phyloP scores from a whole-genome alignment of 2,888 invertebrate genomes.

The Eilema caniola region DNA sequence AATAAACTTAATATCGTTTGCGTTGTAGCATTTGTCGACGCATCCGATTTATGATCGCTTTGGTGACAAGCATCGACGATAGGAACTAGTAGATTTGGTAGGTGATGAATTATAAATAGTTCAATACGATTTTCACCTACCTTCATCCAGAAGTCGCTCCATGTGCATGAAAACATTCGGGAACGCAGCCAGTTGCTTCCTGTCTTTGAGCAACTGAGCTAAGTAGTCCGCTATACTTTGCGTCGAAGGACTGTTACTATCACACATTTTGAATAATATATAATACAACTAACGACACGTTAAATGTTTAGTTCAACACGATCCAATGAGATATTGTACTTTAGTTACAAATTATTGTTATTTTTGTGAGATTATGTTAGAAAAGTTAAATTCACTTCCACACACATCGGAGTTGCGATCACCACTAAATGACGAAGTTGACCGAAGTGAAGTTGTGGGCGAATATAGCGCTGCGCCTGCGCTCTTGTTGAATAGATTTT shows the following conservation, averaged over 20 bases:
- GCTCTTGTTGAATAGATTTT: slow-evolving; percentile 80
- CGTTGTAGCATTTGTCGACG: slow-evolving; percentile 84
- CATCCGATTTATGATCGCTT: slow-evolving; percentile 81
- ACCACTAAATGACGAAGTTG: slow-evolving; percentile 85
- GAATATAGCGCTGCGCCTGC: slow-evolving; percentile 84
- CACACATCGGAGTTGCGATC: slow-evolving; percentile 85
- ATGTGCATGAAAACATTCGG: slow-evolving; percentile 99
- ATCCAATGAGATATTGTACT: slow-evolving; percentile 79
- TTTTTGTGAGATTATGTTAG: slow-evolving; percentile 85
- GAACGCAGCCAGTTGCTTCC: slow-evolving; percentile 99
- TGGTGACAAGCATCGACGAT: slow-evolving; percentile 77
- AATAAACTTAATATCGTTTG: slow-evolving; percentile 86
- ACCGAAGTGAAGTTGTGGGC: slow-evolving; percentile 86
- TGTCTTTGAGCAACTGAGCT: slow-evolving; percentile 99
- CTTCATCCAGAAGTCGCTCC: slow-evolving; percentile 99
- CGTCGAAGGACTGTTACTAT: slow-evolving; percentile 91
- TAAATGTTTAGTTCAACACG: slow-evolving; percentile 80
- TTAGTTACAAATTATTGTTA: slow-evolving; percentile 85
- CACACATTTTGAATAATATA: slow-evolving; percentile 84
- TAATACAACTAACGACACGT: slow-evolving; percentile 78
- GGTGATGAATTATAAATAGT: slow-evolving; percentile 68
- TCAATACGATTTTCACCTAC: slow-evolving; percentile 87
- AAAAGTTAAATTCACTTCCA: slow-evolving; percentile 86
- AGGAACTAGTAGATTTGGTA: slow-evolving; percentile 60
- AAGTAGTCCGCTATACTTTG: slow-evolving; percentile 99